A percentile compares a stretch with the other conserved stretches of the same genome.
Conservation (phyloP, 2,797 vertebrate genomes). For the Darevskia nairensis region DNA sequence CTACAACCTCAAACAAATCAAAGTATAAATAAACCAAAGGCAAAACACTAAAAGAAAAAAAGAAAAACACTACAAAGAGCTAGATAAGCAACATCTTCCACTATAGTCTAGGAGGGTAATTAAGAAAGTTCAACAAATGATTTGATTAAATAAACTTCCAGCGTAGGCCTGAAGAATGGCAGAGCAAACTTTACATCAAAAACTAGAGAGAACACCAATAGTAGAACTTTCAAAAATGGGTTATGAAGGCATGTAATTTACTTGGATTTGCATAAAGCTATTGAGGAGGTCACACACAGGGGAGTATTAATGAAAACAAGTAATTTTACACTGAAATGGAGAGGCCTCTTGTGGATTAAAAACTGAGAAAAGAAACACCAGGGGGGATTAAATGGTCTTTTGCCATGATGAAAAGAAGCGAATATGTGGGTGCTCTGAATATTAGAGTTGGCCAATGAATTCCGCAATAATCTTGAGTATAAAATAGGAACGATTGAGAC, state of each 20-base stretch:
- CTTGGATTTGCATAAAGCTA: constrained; percentile 35
- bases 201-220: constrained; percentile 22
- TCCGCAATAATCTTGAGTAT: constrained; percentile 60
- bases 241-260: constrained; percentile 38
- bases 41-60: not conserved
- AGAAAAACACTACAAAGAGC: not conserved
- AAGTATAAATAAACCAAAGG: constrained; percentile 10
- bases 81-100: constrained; percentile 1
- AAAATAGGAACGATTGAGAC: constrained; percentile 41
- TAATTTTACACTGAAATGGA: not conserved
- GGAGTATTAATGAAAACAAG: constrained; percentile 44
- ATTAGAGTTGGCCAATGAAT: constrained; percentile 49
- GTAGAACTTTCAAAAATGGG: not conserved
- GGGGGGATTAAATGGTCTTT: constrained; percentile 36
- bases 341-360: constrained; percentile 54
- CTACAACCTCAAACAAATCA: not conserved
- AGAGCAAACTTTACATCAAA: constrained; percentile 21
- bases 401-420: constrained; percentile 45
- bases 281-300: constrained; percentile 10
- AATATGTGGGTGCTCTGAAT: constrained; percentile 53
- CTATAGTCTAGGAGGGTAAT: constrained; percentile 2
- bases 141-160: constrained; percentile 28
- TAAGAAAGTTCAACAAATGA: constrained; percentile 19
- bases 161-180: constrained; percentile 30
- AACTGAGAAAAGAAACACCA: constrained; percentile 51